These are phyloP conservation scores for Phocoena phocoena DNA, from an alignment of 2,113 vertebrate genomes.

Conservation along the genomic window DNA sequence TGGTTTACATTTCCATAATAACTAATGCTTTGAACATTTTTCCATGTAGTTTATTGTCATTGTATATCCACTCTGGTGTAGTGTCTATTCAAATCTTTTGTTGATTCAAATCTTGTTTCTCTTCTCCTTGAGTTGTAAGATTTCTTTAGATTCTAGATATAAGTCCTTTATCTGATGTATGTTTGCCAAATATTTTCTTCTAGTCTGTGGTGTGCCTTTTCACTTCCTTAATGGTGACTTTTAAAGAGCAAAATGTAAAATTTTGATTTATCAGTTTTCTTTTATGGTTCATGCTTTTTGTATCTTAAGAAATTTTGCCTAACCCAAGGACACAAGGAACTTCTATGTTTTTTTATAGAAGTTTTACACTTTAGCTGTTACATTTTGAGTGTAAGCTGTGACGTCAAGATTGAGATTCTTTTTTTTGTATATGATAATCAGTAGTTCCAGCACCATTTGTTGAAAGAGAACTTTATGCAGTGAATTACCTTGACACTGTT, in stretches of 20 bases:
- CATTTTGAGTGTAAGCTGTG: background rate
- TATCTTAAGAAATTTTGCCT: background rate
- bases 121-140: background rate
- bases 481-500: background rate
- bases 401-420: background rate
- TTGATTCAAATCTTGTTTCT: background rate
- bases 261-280: constrained; percentile 28
- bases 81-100: background rate
- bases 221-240: background rate
- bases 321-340: background rate
- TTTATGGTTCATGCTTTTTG: background rate
- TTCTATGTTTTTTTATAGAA: background rate
- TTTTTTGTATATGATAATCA: background rate
- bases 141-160: background rate
- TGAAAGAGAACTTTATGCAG: background rate
- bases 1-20: background rate
- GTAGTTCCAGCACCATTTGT: background rate
- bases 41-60: background rate
- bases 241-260: constrained; percentile 14
- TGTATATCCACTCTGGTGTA: background rate
- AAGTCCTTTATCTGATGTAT: background rate
- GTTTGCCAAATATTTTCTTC: background rate
- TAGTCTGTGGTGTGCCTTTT: background rate
- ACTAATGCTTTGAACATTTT: background rate
- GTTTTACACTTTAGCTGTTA: background rate